Conservation (phyloP, 2,113 vertebrate genomes). For the Setophaga coronata region DNA sequence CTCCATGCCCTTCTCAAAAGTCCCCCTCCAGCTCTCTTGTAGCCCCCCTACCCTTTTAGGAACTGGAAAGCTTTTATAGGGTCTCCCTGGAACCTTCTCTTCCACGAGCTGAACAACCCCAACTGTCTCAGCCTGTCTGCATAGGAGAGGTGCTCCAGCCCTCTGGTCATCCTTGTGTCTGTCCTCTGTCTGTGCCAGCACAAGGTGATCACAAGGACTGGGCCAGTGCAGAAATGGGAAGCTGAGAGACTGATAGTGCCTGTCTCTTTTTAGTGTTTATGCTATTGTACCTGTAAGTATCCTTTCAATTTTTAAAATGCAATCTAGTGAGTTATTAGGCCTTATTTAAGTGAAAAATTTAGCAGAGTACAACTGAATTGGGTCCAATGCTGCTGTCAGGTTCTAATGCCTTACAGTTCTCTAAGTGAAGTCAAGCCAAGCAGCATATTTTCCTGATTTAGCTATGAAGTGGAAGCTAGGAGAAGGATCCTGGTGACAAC, state of each 20-base stretch:
- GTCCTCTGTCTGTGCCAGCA: background rate
- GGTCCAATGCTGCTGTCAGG: background rate
- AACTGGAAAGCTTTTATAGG: background rate
- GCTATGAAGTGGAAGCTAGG: background rate
- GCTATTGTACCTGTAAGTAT: background rate
- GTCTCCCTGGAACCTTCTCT: background rate
- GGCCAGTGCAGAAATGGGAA: background rate
- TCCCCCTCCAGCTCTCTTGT: background rate
- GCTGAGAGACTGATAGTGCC: background rate
- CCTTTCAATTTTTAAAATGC: background rate
- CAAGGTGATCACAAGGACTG: background rate
- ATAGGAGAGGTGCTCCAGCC: background rate
- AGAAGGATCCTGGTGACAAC: background rate
- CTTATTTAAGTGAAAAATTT: background rate
- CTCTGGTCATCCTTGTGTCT: background rate
- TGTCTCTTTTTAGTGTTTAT: background rate
- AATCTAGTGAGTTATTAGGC: background rate
- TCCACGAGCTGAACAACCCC: background rate
- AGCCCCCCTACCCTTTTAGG: background rate
- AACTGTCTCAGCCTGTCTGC: background rate
- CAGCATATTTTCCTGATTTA: background rate
- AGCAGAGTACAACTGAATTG: background rate
- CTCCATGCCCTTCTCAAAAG: fast-evolving
- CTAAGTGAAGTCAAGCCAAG: background rate
- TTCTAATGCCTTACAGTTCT: background rate